Conservation (phyloP, 2,113 vertebrate species). For the Proteles cristata region DNA sequence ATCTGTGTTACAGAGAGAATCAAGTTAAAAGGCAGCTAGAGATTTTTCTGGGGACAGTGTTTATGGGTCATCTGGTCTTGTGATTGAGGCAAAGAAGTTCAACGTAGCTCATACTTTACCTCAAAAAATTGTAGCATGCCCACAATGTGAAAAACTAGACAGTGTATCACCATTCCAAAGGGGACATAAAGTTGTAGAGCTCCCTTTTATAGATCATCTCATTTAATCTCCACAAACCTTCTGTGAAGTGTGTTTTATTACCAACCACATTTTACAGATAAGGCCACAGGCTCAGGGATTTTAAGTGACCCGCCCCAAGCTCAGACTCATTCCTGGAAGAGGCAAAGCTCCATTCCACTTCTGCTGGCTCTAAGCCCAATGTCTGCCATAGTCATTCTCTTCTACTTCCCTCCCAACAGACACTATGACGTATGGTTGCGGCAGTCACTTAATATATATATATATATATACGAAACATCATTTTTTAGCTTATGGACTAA, state of each 20-base stretch:
- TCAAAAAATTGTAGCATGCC: neutral
- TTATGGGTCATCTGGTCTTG: neutral
- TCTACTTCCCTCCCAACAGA: neutral
- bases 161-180: neutral
- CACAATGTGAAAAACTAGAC: neutral
- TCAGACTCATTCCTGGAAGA: neutral
- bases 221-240: neutral
- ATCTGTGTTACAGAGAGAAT: neutral
- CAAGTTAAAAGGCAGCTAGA: neutral
- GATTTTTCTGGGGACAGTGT: neutral
- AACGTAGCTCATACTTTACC: neutral
- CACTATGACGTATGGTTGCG: neutral
- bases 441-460: neutral
- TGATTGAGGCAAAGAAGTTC: neutral
- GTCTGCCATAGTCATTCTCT: neutral
- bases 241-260: neutral
- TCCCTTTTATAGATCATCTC: neutral
- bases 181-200: neutral
- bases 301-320: neutral
- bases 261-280: neutral
- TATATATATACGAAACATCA: too few species aligned
- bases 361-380: neutral
- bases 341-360: neutral
- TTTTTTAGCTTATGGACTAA: too few species aligned
- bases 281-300: neutral